phyloP scores from a whole-genome alignment of 1,140 invertebrate genomes.

The Leptestheria dahalacensis region DNA sequence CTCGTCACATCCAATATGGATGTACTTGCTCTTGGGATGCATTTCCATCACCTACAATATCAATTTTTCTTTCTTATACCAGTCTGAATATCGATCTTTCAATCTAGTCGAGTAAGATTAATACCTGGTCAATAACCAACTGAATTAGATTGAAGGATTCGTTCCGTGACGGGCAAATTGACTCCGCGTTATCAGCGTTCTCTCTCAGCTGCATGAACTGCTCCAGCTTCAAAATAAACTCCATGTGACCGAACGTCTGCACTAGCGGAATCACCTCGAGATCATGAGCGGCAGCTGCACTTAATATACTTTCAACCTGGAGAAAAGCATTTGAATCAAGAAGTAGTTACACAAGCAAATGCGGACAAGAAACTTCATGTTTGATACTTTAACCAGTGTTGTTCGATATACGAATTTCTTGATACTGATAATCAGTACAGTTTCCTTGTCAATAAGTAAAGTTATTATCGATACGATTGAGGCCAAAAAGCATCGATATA shows the following conservation, averaged over 20 bases:
- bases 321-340: neutral
- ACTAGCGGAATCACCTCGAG: slow-evolving; percentile 37
- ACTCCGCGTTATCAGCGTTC: slow-evolving; percentile 34
- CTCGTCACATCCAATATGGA: slow-evolving; percentile 48
- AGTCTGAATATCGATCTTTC: too few species aligned
- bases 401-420: too few species aligned
- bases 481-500: too few species aligned
- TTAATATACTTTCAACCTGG: slow-evolving; percentile 18
- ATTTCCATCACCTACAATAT: slow-evolving; percentile 38
- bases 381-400: too few species aligned
- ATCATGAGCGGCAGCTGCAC: slow-evolving; percentile 28
- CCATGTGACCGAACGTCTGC: slow-evolving; percentile 42
- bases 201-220: slow-evolving; percentile 37
- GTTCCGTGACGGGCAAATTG: slow-evolving; percentile 53
- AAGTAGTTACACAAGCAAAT: too few species aligned
- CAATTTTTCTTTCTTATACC: too few species aligned
- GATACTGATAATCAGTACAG: too few species aligned
- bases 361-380: too few species aligned
- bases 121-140: slow-evolving; percentile 71
- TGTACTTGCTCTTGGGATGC: slow-evolving; percentile 30
- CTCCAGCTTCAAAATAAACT: slow-evolving; percentile 39
- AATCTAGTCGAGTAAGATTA: too few species aligned
- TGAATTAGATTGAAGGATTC: slow-evolving; percentile 52
- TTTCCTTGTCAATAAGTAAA: too few species aligned
- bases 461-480: too few species aligned